Percentiles rank a stretch among this genome's conserved stretches.
phyloP scores from a whole-genome alignment of 2,888 invertebrate species.

The Calephelis perditalis region DNA sequence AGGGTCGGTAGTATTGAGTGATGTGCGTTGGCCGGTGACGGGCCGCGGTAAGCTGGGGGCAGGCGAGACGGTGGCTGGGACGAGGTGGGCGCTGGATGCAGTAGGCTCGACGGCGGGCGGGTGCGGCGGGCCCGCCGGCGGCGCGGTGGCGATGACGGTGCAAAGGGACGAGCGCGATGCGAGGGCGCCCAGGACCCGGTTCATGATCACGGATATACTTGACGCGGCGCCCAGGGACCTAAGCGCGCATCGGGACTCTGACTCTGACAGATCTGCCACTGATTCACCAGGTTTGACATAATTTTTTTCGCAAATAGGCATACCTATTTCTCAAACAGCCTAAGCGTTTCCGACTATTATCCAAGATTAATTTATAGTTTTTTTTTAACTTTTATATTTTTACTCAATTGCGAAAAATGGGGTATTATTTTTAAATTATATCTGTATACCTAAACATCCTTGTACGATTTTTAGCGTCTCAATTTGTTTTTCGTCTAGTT shows the following conservation, averaged over 20 bases:
- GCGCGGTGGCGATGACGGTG: conserved; percentile 79
- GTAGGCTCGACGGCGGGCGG: conserved; percentile 41
- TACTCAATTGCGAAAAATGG: no score
- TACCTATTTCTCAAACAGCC: no score
- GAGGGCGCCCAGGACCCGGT: conserved; percentile 86
- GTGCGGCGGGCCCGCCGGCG: conserved; percentile 54
- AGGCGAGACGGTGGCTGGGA: conserved; percentile 48
- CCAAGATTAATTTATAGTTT: no score
- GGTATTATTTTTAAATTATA: no score
- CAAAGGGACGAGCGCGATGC: conserved; percentile 84
- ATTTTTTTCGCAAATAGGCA: conserved; percentile 12
- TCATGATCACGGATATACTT: conserved; percentile 94
- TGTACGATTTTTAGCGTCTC: no score
- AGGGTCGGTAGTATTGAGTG: conserved; percentile 26
- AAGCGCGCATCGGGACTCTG: conserved; percentile 76
- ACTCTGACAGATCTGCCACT: conserved; percentile 77
- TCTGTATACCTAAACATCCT: no score
- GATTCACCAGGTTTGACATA: conserved; percentile 68
- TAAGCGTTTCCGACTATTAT: no score
- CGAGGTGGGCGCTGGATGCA: conserved; percentile 52
- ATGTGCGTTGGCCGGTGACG: conserved; percentile 40
- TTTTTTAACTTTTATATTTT: no score
- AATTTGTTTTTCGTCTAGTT: no score
- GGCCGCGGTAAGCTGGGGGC: conserved; percentile 46
- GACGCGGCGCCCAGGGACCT: conserved; percentile 78